phyloP scores from a whole-genome alignment of 2,113 vertebrate genomes.

The Pseudorectes ferrugineus region DNA sequence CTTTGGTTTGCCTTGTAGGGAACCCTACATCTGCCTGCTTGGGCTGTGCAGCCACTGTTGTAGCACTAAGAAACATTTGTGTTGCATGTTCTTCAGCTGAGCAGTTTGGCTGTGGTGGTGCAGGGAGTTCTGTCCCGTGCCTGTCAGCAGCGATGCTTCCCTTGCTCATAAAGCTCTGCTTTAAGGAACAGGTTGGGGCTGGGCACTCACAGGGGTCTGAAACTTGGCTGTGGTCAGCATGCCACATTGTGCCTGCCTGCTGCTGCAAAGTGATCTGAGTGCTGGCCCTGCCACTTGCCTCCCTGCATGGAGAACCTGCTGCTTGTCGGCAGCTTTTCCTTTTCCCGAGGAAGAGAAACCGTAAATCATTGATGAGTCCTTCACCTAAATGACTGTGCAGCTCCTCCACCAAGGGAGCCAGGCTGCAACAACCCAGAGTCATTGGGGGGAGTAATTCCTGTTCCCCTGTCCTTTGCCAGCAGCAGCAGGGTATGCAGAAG shows the following conservation, averaged over 20 bases:
- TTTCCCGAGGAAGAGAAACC: background rate
- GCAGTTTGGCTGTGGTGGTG: background rate
- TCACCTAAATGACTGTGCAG: background rate
- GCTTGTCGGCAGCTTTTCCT: background rate
- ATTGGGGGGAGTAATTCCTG: background rate
- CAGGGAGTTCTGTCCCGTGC: background rate
- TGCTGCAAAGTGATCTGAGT: background rate
- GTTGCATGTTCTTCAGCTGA: background rate
- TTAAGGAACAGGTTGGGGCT: background rate
- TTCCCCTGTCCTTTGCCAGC: background rate
- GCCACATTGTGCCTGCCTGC: background rate
- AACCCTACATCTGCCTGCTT: background rate
- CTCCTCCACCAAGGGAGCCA: background rate
- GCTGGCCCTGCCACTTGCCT: background rate
- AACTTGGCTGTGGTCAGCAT: background rate
- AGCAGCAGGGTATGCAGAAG: background rate
- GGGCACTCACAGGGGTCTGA: background rate
- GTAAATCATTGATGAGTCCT: background rate
- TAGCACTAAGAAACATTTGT: background rate
- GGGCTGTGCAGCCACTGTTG: background rate
- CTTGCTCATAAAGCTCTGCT: accelerated
- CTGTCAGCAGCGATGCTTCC: background rate
- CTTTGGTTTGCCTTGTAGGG: background rate
- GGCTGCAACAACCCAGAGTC: background rate
- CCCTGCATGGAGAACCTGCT: background rate